Base-by-base conservation (phyloP, 2,113 vertebrate species). In the Myocastor coypus region DNA sequence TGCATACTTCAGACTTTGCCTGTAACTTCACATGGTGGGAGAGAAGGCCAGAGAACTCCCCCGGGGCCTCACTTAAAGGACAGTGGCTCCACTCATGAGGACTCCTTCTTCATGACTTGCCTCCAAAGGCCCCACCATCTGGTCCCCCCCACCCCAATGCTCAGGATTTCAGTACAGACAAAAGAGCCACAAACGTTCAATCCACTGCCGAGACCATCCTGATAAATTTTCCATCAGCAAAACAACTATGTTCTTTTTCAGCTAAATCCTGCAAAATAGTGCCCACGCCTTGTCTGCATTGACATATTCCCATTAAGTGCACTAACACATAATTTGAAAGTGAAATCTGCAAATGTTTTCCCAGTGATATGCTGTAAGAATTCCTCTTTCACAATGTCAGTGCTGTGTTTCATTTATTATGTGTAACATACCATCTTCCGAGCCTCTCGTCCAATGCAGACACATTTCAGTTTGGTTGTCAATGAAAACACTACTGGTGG, bases 331-430 rank as follows among this genome's bases (percentile, higher is more conserved):
- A 32, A 81, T 91, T 93, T 94, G 50, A 28, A 81, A 82, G 30
- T 83, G 92, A 85, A 86, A 83, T 91, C 9, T 52, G 46, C 14
- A 55, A 94, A 88, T 64, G 92, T 91, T 92, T 95, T 94, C 57
- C 69, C 10, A 90, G 34, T 20, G 8, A 90, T 22, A 2, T 32
- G 50, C 40, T 61, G 4, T 61, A 81, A 34, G 32, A 75, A n/a
- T 88, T 94, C 96, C 20, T 94, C 40, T 26, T 87, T 5, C 19
- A 92, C 85, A 69, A 91, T 30, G 94, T 17, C 34, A 96, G 87
- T 69, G 63, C 17, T 17, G n/a, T 5, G 1, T 50, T 88, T 8
- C 68, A 32, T 75, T 80, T 91, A 66, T 63, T 92, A 63, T 90
- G 40, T 71, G 91, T 87, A 50, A 37, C 89, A 87, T 77, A 17